phyloP scores from a whole-genome alignment of 2,888 invertebrate species.

The Agrilus biguttatus region DNA sequence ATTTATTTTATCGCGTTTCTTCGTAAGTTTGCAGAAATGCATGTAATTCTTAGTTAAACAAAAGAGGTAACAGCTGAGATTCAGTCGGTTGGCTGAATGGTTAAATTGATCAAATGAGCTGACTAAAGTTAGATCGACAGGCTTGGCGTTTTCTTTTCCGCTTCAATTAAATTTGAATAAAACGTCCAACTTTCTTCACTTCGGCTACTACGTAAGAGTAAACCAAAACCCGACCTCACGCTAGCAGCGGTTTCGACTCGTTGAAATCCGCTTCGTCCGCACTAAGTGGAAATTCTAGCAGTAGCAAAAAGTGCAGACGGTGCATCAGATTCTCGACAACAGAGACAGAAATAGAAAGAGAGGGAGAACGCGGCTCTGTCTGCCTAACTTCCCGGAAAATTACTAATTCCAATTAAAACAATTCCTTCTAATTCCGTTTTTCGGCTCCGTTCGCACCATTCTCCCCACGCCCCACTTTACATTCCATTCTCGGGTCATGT shows the following conservation, averaged over 20 bases:
- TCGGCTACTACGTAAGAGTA: no score
- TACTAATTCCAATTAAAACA: constrained; percentile 16
- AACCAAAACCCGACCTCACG: constrained; percentile 7
- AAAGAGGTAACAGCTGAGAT: no score
- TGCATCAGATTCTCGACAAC: constrained; percentile 16
- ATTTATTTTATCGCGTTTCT: no score
- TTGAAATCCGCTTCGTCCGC: constrained; percentile 15
- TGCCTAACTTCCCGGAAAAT: constrained; percentile 15
- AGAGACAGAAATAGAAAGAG: neutral
- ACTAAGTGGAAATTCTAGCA: constrained; percentile 9
- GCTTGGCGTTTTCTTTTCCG: neutral
- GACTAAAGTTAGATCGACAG: constrained; percentile 1
- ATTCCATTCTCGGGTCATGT: no score
- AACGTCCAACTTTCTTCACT: constrained; percentile 6
- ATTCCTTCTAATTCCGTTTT: constrained; percentile 12
- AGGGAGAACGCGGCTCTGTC: neutral
- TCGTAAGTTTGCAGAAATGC: no score
- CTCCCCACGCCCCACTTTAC: no score
- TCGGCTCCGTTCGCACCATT: neutral
- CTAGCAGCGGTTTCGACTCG: constrained; percentile 11
- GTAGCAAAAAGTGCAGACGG: constrained; percentile 16
- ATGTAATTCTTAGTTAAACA: no score
- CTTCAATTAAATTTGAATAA: constrained; percentile 11
- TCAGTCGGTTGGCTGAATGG: no score
- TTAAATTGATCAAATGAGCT: no score